phyloP scores from a whole-genome alignment of 1,140 invertebrate species.

The Coelopa frigida region DNA sequence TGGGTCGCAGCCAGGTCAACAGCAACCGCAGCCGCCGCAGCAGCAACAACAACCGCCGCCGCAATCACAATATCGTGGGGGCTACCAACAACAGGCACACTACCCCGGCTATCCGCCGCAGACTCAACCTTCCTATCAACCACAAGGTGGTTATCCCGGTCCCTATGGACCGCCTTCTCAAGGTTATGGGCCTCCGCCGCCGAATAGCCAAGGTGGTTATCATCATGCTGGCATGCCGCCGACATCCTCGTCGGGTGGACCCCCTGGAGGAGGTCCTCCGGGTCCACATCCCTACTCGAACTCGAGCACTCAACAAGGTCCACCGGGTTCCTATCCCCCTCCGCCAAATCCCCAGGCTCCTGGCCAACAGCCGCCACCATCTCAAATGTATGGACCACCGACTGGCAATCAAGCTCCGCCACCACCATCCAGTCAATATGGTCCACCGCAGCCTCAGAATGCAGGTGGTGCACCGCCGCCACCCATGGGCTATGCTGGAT shows the following conservation, averaged over 20 bases:
- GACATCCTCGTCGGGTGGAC: constrained; percentile 19
- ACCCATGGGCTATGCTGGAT: constrained; percentile 36
- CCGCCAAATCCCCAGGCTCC: constrained; percentile 26
- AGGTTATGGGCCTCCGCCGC: constrained; percentile 35
- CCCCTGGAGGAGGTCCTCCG: too few relatives aligned
- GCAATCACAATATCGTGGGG: constrained; percentile 44
- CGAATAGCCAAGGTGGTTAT: constrained; percentile 43
- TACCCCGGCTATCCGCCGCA: constrained; percentile 49
- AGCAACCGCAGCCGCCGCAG: constrained; percentile 6
- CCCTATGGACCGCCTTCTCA: constrained; percentile 40
- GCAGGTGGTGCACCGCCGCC: constrained; percentile 29
- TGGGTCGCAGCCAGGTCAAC: constrained; percentile 16
- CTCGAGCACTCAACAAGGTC: constrained; percentile 25
- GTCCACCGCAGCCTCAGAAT: constrained; percentile 29
- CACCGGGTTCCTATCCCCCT: constrained; percentile 31
- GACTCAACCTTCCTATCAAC: constrained; percentile 44
- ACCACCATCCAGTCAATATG: constrained; percentile 44
- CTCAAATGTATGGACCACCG: constrained; percentile 42
- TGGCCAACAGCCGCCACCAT: constrained; percentile 27
- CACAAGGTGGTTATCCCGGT: constrained; percentile 47
- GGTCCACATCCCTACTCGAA: constrained; percentile 30
- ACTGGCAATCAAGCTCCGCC: constrained; percentile 41
- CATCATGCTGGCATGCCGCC: constrained; percentile 35
- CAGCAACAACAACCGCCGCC: constrained; percentile 29
- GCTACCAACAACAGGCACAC: constrained; percentile 47